Evolutionary conservation across 2,888 invertebrate species (phyloP).

Genomic region (Pasiphila rectangulata): DNA sequence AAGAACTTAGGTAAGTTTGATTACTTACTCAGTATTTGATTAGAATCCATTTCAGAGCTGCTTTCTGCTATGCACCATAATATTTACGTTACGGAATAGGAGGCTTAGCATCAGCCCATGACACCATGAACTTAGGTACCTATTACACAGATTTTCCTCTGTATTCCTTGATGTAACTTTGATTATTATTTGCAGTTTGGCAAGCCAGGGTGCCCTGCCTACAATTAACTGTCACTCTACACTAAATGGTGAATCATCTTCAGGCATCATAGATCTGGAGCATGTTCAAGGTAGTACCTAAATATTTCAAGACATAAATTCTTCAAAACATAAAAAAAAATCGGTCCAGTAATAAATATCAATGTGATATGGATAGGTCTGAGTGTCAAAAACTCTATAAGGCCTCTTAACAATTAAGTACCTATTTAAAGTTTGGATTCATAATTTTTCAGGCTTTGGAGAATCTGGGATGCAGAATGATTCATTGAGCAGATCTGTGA

Average conservation of each 20-base stretch:
- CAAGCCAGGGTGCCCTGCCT: constrained; percentile 33
- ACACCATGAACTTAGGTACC: too few species aligned
- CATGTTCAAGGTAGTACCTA: constrained; percentile 54
- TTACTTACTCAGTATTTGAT: too few species aligned
- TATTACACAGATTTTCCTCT: too few species aligned
- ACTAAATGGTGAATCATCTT: constrained; percentile 56
- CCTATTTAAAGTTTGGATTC: not conserved
- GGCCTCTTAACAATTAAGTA: too few species aligned
- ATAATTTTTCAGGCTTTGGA: constrained; percentile 56
- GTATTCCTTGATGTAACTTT: too few species aligned
- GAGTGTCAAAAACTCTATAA: too few species aligned
- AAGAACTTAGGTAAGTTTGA: constrained; percentile 33
- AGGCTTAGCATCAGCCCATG: too few species aligned
- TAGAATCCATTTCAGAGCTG: not conserved
- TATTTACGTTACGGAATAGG: too few species aligned
- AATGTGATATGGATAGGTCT: too few species aligned
- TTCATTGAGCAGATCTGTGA: constrained; percentile 46
- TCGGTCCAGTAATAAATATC: too few species aligned
- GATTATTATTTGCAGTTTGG: constrained; percentile 22
- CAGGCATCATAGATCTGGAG: constrained; percentile 69
- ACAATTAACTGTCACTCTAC: constrained; percentile 33
- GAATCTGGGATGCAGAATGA: constrained; percentile 53
- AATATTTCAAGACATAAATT: not conserved
- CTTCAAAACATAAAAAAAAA: too few species aligned
- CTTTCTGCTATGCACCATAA: not conserved